Evolutionary conservation across 2,888 invertebrate species (phyloP), one percentile per base, ranked within the genome.

Genomic region (Cheilosia soror): DNA sequence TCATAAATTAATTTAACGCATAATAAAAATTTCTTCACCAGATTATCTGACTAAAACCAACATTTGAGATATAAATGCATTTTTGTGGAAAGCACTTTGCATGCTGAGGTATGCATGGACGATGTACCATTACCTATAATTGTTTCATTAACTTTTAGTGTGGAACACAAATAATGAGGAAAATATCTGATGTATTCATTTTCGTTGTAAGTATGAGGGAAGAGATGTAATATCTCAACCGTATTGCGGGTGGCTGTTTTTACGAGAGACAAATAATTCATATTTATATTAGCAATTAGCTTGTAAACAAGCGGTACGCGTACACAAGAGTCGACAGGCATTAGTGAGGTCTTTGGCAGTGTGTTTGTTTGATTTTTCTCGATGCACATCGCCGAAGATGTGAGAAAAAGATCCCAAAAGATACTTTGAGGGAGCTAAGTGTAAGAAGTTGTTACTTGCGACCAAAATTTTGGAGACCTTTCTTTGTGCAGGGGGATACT

Each of bases 1-100:
- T 37, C 44, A 62, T 68, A 75, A 76, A 76, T 81, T 80, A 72
- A 80, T 80, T 80, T 80, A 73, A 73, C 73, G 80, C 80, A 66
- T 58, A 66, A 80, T 80, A 73, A 73, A 80, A 37, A 66, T 66
- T 58, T 75, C 65, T 75, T 31, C 66, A 73, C 63, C 55, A 47
- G 57, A 69, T 63, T 57, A 63, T 63, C 47, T 37, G 27, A 7
- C 58, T 42, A 58, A 47, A 33, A 47, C 57, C 69, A 33, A n/a
- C 58, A 37, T 33, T 49, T 15, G 20, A 47, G 47, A 47, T 47
- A 47, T 2, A 15, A 3, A 20, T 47, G 20, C 60, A 40, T 60
- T 72, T 72, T 49, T 51, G n/a, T 9, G 44, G 20, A 58, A 44
- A 44, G 37, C 37, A 49, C 37, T 65, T 65, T 65, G 33, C 55